Percentiles rank a stretch among this genome's conserved stretches.
These are phyloP conservation scores for Pachymerium ferrugineum DNA, from an alignment of 2,888 invertebrate genomes.

Conservation along the genomic window DNA sequence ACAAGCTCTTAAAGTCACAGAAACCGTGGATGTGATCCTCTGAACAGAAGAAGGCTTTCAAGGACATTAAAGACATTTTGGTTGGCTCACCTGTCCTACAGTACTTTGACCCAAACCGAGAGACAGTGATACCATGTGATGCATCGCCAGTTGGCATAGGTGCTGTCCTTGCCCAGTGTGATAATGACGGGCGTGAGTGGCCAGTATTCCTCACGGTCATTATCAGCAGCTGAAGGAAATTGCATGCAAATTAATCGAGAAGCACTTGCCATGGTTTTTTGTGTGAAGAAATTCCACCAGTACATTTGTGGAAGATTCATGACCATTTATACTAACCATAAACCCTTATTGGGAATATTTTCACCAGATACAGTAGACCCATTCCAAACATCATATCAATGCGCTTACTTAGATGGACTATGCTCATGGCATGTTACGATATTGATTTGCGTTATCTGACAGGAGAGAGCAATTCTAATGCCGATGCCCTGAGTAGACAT, in stretches of 20 bases:
- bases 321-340: slow-evolving; percentile 23
- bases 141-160: slow-evolving; percentile 35
- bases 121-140: slow-evolving; percentile 12
- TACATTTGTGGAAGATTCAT: slow-evolving; percentile 1
- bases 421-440: not conserved
- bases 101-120: no score
- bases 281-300: not conserved
- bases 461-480: no score
- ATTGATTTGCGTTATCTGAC: no score
- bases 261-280: not conserved
- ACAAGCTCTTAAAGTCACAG: slow-evolving; percentile 29
- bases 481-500: no score
- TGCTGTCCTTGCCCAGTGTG: slow-evolving; percentile 28
- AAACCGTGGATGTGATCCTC: not conserved
- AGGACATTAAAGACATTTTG: not conserved
- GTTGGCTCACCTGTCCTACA: no score
- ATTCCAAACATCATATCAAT: not conserved
- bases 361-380: not conserved
- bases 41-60: not conserved
- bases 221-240: not conserved
- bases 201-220: not conserved
- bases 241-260: slow-evolving; percentile 2
- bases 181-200: not conserved
- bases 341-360: slow-evolving; percentile 25
- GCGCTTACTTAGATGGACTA: not conserved